Evolutionary conservation across 1,140 invertebrate genomes (phyloP).

Genomic region (Drosophila mayri): DNA sequence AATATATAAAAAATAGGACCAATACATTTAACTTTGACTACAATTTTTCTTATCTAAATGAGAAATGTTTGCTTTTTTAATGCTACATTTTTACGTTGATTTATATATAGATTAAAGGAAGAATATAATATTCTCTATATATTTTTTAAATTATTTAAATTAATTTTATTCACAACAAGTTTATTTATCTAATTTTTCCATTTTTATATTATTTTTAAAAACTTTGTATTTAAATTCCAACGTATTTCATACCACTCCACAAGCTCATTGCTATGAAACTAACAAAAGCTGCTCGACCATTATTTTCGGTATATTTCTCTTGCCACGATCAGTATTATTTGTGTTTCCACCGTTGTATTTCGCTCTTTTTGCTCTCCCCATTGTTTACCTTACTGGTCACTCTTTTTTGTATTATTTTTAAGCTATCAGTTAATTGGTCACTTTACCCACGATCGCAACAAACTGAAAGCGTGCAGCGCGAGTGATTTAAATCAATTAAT

Average conservation of each 20-base stretch:
- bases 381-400: too few species aligned
- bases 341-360: too few species aligned
- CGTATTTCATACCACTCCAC: neutral
- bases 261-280: neutral
- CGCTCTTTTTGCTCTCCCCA: too few species aligned
- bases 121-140: too few species aligned
- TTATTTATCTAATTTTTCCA: neutral
- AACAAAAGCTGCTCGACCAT: neutral
- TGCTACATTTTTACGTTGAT: conserved; percentile 3
- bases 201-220: neutral
- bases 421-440: too few species aligned
- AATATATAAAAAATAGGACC: neutral
- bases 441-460: neutral
- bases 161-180: neutral
- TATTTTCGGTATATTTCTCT: neutral
- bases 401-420: too few species aligned
- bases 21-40: neutral
- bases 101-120: neutral
- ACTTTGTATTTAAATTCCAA: neutral
- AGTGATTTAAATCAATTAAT: conserved; percentile 20
- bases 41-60: conserved; percentile 1
- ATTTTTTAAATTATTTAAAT: too few species aligned
- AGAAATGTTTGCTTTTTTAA: conserved; percentile 21
- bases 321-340: neutral
- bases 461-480: conserved; percentile 15